Conservation (phyloP, 1,140 invertebrate genomes). For the Odontomachus brunneus region DNA sequence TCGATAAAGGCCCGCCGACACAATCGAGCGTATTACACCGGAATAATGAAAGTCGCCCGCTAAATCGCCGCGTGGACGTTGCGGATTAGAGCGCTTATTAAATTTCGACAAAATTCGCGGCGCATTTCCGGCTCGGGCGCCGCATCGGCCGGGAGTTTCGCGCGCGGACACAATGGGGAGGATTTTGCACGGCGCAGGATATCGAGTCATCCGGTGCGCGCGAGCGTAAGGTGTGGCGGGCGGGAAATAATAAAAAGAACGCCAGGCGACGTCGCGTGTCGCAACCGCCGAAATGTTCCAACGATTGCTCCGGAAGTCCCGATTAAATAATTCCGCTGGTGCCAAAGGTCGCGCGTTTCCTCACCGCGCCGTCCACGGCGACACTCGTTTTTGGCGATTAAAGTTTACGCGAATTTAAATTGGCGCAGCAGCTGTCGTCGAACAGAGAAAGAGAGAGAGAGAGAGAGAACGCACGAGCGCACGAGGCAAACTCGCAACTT, state of each 20-base stretch:
- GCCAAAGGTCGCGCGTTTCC: slow-evolving; percentile 13
- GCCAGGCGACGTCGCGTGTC: slow-evolving; percentile 45
- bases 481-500: slow-evolving; percentile 37
- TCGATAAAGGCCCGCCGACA: not conserved
- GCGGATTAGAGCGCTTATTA: slow-evolving; percentile 51
- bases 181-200: slow-evolving; percentile 29
- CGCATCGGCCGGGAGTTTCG: slow-evolving; percentile 4
- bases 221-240: not conserved
- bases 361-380: not conserved
- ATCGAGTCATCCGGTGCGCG: slow-evolving; percentile 28
- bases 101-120: slow-evolving; percentile 47
- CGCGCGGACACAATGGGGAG: slow-evolving; percentile 13
- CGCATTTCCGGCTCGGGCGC: slow-evolving; percentile 32
- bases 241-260: slow-evolving; percentile 39
- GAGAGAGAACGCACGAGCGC: not conserved
- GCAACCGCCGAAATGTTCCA: slow-evolving; percentile 11
- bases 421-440: slow-evolving; percentile 37
- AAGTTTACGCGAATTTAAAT: slow-evolving; percentile 59
- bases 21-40: not conserved
- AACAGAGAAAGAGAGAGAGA: not conserved
- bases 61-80: slow-evolving; percentile 12
- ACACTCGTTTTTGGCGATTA: slow-evolving; percentile 19
- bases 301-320: slow-evolving; percentile 25
- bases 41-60: not conserved
- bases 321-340: slow-evolving; percentile 10